A percentile compares a stretch with the other conserved stretches of the same genome.
These are phyloP conservation scores for Coregonus clupeaformis DNA, from an alignment of 2,113 vertebrate genomes.

Conservation along the genomic window DNA sequence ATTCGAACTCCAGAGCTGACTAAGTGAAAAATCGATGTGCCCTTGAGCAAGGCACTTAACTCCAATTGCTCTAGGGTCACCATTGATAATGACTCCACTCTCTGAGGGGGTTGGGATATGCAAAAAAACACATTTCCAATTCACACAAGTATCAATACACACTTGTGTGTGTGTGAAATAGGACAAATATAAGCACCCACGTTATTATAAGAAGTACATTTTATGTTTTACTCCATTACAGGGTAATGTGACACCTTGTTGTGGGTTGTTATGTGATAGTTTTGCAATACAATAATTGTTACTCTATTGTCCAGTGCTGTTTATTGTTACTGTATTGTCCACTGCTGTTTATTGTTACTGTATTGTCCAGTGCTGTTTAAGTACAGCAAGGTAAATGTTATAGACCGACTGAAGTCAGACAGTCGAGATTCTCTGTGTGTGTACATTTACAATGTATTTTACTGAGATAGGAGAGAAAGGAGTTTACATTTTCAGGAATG, in stretches of 20 bases:
- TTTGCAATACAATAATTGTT: neutral
- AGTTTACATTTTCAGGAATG: neutral
- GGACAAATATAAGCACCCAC: neutral
- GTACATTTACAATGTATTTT: neutral
- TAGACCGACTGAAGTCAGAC: neutral
- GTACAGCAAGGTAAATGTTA: too few relatives aligned
- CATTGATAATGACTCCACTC: too few relatives aligned
- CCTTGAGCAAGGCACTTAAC: too few relatives aligned
- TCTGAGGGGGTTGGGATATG: too few relatives aligned
- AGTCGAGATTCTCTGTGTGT: neutral
- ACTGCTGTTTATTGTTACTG: too few relatives aligned
- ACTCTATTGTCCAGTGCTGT: neutral
- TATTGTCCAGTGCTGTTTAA: neutral
- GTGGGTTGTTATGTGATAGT: neutral
- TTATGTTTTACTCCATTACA: neutral
- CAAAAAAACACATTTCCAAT: too few relatives aligned
- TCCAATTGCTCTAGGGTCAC: too few relatives aligned
- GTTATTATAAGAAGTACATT: neutral
- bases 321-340: too few relatives aligned
- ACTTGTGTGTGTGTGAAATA: too few relatives aligned
- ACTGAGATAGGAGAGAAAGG: neutral
- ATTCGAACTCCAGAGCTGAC: too few relatives aligned
- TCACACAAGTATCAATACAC: too few relatives aligned
- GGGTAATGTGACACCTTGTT: neutral
- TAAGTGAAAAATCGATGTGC: too few relatives aligned